Percentiles rank a stretch among this genome's conserved stretches.
These are phyloP conservation scores for Pangasianodon gigas DNA, from an alignment of 2,113 vertebrate genomes.

Conservation along the genomic window DNA sequence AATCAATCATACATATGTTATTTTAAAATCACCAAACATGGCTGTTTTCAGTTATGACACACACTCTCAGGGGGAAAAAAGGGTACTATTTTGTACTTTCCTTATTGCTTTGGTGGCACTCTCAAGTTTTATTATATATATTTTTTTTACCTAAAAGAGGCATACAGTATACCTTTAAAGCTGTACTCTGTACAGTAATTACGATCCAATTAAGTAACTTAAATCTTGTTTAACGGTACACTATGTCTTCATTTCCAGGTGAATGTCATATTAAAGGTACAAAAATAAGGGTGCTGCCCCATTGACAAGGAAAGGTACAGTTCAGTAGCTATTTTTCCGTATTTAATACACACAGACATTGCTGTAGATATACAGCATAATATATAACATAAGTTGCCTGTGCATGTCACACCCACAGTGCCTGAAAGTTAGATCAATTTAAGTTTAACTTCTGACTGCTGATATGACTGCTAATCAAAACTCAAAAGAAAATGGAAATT, in stretches of 20 bases:
- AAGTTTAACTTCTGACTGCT: background rate
- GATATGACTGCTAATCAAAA: background rate
- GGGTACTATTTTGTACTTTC: background rate
- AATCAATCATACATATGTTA: background rate
- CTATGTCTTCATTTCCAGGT: background rate
- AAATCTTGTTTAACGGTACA: background rate
- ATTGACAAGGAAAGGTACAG: background rate
- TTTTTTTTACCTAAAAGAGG: no score
- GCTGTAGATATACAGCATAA: background rate
- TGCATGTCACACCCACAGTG: background rate
- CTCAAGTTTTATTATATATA: no score
- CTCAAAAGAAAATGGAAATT: background rate
- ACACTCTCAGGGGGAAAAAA: background rate
- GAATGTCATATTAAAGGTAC: background rate
- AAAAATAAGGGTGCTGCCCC: background rate
- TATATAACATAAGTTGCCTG: background rate
- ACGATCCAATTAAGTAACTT: background rate
- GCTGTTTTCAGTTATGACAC: background rate
- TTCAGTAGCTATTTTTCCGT: background rate
- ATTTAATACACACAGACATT: background rate
- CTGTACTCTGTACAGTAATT: background rate
- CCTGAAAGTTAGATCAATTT: background rate
- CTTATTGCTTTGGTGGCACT: background rate
- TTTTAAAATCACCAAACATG: background rate
- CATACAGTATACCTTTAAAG: no score